phyloP scores from a whole-genome alignment of 2,888 invertebrate genomes.

The Hypolimnas misippus region DNA sequence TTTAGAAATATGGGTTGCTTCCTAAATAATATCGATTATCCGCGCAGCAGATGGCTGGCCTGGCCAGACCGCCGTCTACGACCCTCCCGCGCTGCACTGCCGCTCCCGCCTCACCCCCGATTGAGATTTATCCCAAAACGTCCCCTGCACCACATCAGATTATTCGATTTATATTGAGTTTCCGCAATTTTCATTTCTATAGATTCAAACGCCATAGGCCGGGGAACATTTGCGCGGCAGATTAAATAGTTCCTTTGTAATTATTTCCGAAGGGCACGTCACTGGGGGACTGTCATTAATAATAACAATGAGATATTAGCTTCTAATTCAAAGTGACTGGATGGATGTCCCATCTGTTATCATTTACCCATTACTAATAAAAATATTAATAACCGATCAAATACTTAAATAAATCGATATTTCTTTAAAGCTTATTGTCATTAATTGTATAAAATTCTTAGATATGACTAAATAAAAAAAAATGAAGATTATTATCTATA shows the following conservation, averaged over 20 bases:
- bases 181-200: constrained; percentile 80
- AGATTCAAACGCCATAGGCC: constrained; percentile 60
- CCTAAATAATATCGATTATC: constrained; percentile 81
- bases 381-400: no score
- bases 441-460: no score
- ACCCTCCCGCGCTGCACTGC: constrained; percentile 66
- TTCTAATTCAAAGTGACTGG: constrained; percentile 56
- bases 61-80: constrained; percentile 62
- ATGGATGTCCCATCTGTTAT: constrained; percentile 70
- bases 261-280: constrained; percentile 71
- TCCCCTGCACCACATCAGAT: constrained; percentile 77
- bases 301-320: constrained; percentile 74
- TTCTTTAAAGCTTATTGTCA: no score
- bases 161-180: constrained; percentile 83
- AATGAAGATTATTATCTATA: no score
- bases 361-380: neutral
- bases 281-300: constrained; percentile 65
- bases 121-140: constrained; percentile 80
- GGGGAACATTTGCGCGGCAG: constrained; percentile 65
- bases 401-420: no score
- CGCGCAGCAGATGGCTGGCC: constrained; percentile 80
- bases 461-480: no score
- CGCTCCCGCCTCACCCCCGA: constrained; percentile 73
- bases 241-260: constrained; percentile 69
- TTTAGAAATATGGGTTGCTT: constrained; percentile 63